Conservation (phyloP, 2,113 vertebrate genomes). For the Carlito syrichta region DNA sequence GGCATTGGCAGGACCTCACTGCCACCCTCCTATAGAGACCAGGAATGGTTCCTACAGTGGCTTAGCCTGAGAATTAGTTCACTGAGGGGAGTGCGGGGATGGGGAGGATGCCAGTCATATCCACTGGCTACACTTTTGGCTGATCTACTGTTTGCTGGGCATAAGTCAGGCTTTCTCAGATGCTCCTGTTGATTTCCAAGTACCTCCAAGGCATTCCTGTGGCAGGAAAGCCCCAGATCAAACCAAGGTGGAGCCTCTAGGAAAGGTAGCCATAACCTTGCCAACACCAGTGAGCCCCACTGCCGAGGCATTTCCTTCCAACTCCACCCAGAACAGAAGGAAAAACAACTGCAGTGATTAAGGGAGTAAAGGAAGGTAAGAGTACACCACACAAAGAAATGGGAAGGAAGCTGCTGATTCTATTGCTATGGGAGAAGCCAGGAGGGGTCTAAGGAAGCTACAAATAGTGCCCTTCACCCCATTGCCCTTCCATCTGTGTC, state of each 20-base stretch:
- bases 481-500: not conserved
- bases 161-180: not conserved
- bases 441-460: not conserved
- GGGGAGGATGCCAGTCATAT: rapidly evolving
- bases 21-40: not conserved
- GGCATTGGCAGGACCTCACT: not conserved
- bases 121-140: not conserved
- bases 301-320: not conserved
- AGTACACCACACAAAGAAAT: no score
- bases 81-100: not conserved
- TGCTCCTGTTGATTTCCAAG: no score
- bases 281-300: not conserved
- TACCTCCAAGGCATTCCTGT: not conserved
- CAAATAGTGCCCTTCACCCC: no score
- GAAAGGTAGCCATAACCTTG: not conserved
- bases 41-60: not conserved
- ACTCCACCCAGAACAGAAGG: not conserved
- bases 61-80: not conserved
- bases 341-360: not conserved
- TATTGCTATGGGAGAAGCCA: not conserved
- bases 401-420: not conserved
- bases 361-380: not conserved
- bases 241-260: not conserved
- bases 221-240: not conserved
- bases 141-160: not conserved